A percentile compares a stretch with the other conserved stretches of the same genome.
phyloP scores from a whole-genome alignment of 2,797 vertebrate genomes.

The Chlorospingus semifuscus region DNA sequence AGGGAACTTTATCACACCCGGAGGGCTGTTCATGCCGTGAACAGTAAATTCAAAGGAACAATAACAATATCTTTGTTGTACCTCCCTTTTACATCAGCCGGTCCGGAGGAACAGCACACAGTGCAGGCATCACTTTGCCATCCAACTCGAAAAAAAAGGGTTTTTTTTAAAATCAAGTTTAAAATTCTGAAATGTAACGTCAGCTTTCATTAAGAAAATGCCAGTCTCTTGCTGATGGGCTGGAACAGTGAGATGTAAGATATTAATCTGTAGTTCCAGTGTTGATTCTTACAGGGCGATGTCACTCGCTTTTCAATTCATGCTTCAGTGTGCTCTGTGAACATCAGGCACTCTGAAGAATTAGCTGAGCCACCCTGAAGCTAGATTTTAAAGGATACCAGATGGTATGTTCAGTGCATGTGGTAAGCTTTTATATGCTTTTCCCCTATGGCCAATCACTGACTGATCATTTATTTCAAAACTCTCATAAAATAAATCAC shows the following conservation, averaged over 20 bases:
- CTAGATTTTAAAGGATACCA: conserved; percentile 59
- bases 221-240: background rate
- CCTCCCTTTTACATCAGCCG: background rate
- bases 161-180: background rate
- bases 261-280: background rate
- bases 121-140: background rate
- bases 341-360: conserved; percentile 9
- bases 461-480: conserved; percentile 61
- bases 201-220: background rate
- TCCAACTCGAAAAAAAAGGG: background rate
- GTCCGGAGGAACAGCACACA: background rate
- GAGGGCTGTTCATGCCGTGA: background rate
- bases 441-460: conserved; percentile 52
- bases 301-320: conserved; percentile 26
- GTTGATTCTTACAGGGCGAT: conserved; percentile 4
- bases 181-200: background rate
- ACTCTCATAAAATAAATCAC: conserved; percentile 55
- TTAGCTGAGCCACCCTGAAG: conserved; percentile 56
- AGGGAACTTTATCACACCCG: background rate
- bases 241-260: background rate
- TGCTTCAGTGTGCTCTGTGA: conserved; percentile 10
- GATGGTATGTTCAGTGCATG: conserved; percentile 48
- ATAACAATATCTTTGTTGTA: background rate
- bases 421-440: conserved; percentile 52
- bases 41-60: conserved; percentile 26